A percentile compares a stretch with the other conserved stretches of the same genome.
Evolutionary conservation across 2,888 invertebrate genomes (phyloP).

Genomic region (Pristionchus maxplancki): DNA sequence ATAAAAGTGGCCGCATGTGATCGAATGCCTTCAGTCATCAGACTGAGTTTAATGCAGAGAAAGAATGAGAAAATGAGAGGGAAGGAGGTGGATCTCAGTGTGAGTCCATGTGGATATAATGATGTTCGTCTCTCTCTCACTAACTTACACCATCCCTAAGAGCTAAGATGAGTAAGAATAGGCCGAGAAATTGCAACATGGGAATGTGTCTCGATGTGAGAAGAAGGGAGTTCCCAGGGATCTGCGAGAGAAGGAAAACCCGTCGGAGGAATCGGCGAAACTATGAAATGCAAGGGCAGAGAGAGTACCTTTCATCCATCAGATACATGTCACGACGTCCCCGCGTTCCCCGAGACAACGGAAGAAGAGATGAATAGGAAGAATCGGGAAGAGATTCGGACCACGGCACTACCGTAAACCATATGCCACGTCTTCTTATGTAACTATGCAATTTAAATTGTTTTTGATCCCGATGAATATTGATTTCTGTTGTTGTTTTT

Average conservation of each 20-base stretch:
- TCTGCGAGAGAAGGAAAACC: neutral
- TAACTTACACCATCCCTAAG: neutral
- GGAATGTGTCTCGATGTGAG: neutral
- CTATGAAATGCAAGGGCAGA: constrained; percentile 26
- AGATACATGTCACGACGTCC: neutral
- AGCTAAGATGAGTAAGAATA: neutral
- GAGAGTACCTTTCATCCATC: constrained; percentile 31
- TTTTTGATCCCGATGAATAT: too few relatives aligned
- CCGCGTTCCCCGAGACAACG: neutral
- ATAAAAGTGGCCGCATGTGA: constrained; percentile 11
- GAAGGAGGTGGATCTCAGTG: neutral
- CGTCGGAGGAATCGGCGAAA: neutral
- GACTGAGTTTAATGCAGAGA: constrained; percentile 14
- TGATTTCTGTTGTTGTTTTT: too few relatives aligned
- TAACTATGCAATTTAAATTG: too few relatives aligned
- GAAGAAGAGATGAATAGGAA: neutral
- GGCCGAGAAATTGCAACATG: neutral
- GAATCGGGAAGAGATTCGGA: neutral
- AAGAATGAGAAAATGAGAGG: neutral
- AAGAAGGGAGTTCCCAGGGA: neutral
- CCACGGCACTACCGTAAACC: neutral
- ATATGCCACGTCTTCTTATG: too few relatives aligned
- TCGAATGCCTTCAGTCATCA: constrained; percentile 4
- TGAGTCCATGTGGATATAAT: constrained; percentile 43
- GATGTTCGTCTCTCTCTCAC: constrained; percentile 21